Evolutionary conservation across 2,113 vertebrate species (phyloP).

Genomic region (Aptenodytes forsteri): DNA sequence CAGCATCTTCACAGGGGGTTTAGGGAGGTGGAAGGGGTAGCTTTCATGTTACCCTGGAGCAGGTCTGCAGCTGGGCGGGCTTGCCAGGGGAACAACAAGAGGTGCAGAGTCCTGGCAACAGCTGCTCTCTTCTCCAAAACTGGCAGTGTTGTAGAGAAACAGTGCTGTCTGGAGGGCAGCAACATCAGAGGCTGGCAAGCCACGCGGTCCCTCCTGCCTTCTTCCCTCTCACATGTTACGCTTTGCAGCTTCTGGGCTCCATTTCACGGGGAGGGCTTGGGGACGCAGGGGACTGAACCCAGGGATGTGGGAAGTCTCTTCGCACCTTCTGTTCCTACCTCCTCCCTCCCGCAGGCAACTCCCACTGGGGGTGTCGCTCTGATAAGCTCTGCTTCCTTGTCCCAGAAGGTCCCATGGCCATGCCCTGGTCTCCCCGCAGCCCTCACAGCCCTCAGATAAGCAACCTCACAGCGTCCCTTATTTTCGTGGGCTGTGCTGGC

Average conservation of each 20-base stretch:
- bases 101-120: not conserved
- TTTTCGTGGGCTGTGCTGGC: not conserved
- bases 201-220: not conserved
- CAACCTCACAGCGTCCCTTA: not conserved
- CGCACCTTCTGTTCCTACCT: not conserved
- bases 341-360: not conserved
- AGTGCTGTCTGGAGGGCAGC: not conserved
- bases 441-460: not conserved
- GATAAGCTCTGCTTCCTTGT: not conserved
- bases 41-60: not conserved
- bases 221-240: not conserved
- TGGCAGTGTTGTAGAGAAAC: not conserved
- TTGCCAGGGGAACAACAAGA: not conserved
- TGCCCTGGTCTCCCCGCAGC: not conserved
- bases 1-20: not conserved
- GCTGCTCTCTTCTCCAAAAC: not conserved
- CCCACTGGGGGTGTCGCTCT: not conserved
- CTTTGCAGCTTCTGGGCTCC: slow-evolving; percentile 1
- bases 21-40: not conserved
- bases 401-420: not conserved
- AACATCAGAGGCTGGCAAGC: not conserved
- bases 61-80: not conserved
- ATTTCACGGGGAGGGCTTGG: not conserved
- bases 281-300: not conserved
- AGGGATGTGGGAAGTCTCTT: not conserved